Evolutionary conservation across 2,113 vertebrate species (phyloP).

Genomic region (Sceloporus tristichus): DNA sequence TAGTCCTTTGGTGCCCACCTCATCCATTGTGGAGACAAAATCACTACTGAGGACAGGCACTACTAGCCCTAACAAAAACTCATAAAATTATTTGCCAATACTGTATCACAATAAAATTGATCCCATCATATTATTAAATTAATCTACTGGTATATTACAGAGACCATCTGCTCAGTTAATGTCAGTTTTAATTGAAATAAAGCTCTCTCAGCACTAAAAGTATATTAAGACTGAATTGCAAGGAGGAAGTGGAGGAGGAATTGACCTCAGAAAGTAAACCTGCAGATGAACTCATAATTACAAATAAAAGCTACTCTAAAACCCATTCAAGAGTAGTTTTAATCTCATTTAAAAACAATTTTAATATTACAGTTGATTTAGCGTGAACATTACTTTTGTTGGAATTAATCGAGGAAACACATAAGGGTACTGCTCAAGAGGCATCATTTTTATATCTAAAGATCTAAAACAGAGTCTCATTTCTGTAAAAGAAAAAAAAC

Average conservation of each 20-base stretch:
- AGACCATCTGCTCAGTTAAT: neutral
- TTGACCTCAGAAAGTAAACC: neutral
- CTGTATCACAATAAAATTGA: slow-evolving; percentile 17
- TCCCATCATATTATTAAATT: slow-evolving; percentile 47
- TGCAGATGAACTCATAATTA: slow-evolving; percentile 32
- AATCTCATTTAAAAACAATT: slow-evolving; percentile 34
- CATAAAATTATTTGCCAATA: neutral
- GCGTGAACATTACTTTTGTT: slow-evolving; percentile 41
- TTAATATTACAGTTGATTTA: slow-evolving; percentile 35
- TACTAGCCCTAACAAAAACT: neutral
- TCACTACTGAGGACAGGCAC: neutral
- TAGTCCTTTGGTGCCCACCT: neutral
- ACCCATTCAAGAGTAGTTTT: slow-evolving; percentile 27
- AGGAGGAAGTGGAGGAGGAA: neutral
- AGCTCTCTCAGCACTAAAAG: slow-evolving; percentile 20
- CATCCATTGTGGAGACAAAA: neutral
- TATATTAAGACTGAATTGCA: slow-evolving; percentile 51
- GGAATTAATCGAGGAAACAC: slow-evolving; percentile 31
- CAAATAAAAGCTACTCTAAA: slow-evolving; percentile 45
- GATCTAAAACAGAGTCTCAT: neutral
- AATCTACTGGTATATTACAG: slow-evolving; percentile 26
- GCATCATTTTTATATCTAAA: neutral
- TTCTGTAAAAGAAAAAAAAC: neutral
- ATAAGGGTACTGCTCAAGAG: slow-evolving; percentile 11
- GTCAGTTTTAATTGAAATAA: slow-evolving; percentile 43